Conservation (phyloP, 53 echinoderm and acorn worm genomes). For the Astropecten irregularis region DNA sequence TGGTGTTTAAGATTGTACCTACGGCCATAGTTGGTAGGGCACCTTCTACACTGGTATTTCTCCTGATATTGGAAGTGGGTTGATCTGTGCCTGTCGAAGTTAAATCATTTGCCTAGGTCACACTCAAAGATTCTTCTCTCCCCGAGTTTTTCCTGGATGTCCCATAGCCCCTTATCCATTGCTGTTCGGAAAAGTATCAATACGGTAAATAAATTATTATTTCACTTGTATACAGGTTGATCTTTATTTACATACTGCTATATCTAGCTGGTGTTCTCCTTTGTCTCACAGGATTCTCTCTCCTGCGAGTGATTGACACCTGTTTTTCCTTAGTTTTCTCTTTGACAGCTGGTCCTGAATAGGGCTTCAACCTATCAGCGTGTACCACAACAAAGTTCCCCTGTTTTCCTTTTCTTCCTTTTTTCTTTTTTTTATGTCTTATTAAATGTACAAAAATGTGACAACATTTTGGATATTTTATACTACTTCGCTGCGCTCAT, state of each 20-base stretch:
- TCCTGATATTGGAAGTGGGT: background rate
- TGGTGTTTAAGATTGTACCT: background rate
- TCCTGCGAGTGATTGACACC: background rate
- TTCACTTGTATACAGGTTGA: background rate
- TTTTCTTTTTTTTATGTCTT: too few relatives aligned
- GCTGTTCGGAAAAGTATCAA: too few relatives aligned
- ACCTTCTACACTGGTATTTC: background rate
- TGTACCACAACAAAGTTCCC: background rate
- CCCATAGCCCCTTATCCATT: background rate
- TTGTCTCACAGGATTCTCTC: background rate
- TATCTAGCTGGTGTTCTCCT: too few relatives aligned
- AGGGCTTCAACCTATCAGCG: background rate
- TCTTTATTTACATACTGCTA: too few relatives aligned
- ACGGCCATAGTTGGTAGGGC: background rate
- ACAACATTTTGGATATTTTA: too few relatives aligned
- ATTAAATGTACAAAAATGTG: too few relatives aligned
- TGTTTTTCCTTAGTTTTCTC: background rate
- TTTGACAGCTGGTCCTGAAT: slow-evolving; percentile 1
- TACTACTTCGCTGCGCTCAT: too few relatives aligned
- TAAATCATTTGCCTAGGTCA: background rate
- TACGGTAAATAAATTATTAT: too few relatives aligned
- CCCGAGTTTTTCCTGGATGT: background rate
- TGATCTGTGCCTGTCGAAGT: background rate
- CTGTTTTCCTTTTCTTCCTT: background rate
- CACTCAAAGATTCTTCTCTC: background rate